Evolutionary conservation across 2,797 vertebrate genomes (phyloP).

Genomic region (Oceanodroma leucorhoa): DNA sequence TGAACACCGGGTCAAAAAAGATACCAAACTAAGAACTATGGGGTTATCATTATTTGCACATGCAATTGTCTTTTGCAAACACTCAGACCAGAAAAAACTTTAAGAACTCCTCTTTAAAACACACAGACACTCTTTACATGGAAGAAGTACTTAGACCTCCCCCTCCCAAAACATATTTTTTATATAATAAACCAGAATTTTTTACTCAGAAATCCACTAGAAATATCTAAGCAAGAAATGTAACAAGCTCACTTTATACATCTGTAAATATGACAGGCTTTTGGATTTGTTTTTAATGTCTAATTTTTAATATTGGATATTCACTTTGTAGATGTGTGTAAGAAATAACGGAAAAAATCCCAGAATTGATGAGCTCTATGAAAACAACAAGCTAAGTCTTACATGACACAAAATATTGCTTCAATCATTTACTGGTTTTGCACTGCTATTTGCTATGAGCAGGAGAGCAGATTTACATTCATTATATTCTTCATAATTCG

Average conservation of each 20-base stretch:
- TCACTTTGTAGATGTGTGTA: background rate
- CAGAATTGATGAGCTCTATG: background rate
- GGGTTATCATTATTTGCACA: background rate
- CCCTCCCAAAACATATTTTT: background rate
- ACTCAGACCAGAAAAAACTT: background rate
- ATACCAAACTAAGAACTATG: background rate
- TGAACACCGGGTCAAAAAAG: background rate
- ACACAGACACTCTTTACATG: background rate
- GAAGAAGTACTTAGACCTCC: background rate
- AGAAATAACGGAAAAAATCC: background rate
- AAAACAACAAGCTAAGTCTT: background rate
- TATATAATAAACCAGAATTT: background rate
- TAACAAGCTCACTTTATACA: background rate
- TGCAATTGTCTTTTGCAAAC: background rate
- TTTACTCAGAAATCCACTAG: background rate
- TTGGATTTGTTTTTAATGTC: background rate
- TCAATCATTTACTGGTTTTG: background rate
- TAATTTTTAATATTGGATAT: background rate
- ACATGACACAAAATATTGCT: background rate
- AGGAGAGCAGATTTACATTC: background rate
- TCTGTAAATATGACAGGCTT: background rate
- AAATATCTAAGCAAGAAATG: background rate
- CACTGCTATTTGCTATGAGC: background rate
- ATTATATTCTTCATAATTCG: background rate
- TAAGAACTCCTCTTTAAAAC: background rate